Evolutionary conservation across 1,140 invertebrate genomes (phyloP).

Genomic region (Saccostrea echinata): DNA sequence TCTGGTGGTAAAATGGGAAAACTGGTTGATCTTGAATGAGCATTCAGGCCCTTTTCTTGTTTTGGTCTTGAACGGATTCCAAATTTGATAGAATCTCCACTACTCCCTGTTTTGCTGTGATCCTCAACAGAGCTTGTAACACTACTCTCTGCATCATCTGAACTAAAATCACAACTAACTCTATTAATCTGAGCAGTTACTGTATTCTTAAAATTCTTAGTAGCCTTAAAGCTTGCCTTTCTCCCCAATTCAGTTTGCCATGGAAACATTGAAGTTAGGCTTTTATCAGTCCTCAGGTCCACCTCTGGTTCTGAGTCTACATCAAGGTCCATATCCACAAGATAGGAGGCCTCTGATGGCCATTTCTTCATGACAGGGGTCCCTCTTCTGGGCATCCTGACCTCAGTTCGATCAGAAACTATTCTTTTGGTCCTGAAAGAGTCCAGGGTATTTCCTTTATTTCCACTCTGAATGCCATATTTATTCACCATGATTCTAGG

Average conservation of each 20-base stretch:
- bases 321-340: neutral
- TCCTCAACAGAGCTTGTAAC: neutral
- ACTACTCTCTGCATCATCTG: constrained; percentile 5
- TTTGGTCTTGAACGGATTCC: neutral
- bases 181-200: neutral
- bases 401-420: neutral
- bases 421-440: neutral
- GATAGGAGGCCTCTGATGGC: neutral
- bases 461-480: constrained; percentile 10
- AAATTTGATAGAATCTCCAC: constrained; percentile 23
- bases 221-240: neutral
- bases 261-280: constrained; percentile 3
- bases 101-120: constrained; percentile 7
- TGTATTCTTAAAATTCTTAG: neutral
- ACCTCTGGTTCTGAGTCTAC: neutral
- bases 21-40: neutral
- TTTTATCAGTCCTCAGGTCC: neutral
- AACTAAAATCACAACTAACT: neutral
- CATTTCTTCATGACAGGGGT: constrained; percentile 31
- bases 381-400: constrained; percentile 22
- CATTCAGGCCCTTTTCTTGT: neutral
- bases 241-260: constrained; percentile 11
- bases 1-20: neutral
- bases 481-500: constrained; percentile 20
- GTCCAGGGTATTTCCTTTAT: neutral